Evolutionary conservation across 2,888 invertebrate species (phyloP), one percentile per base, ranked within the genome.

Genomic region (Odontocerum albicorne): DNA sequence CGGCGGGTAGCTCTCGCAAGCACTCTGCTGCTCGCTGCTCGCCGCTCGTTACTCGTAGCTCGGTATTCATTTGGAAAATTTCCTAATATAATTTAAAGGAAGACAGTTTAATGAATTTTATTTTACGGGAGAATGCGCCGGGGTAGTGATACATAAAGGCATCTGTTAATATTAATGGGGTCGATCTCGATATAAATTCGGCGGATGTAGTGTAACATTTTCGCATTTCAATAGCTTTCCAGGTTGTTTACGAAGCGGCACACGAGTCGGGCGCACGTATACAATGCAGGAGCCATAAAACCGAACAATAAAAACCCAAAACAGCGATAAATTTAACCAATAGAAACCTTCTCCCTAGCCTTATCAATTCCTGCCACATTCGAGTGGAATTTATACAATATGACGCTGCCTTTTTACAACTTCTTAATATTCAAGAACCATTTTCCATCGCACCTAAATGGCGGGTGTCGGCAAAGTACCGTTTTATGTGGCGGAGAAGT

Each of bases 251-350:
- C 57, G 52, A 46, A 53, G 52, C 47, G 47, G 53, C 45, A 16
- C 49, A 21, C 50, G 40, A 31, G 40, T 51, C 49, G 39, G 19
- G 50, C 49, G 22, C 52, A 59, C 55, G 59, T 60, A 57, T 57
- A 57, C 56, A 56, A 59, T 54, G 60, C 50, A 54, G 45, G 58
- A 74, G 77, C 74, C 74, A 75, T 78, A 78, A 78, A 78, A 76
- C 76, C 75, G 74, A 78, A 78, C 78, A 78, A 78, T 78, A 78
- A 78, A 78, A 78, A 77, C 61, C 61, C 77, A 77, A 78, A 78
- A 78, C 78, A 78, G 76, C 74, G 74, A 78, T 78, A 78, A 77
- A 78, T 78, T 78, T 75, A 71, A 58, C 61, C 59, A 61, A 61
- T 61, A 59, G 61, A 59, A 58, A 56, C 61, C 58, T 57, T 57